Evolutionary conservation across 2,113 vertebrate genomes (phyloP), one percentile per base, ranked within the genome.

Genomic region (Pseudonaja textilis): DNA sequence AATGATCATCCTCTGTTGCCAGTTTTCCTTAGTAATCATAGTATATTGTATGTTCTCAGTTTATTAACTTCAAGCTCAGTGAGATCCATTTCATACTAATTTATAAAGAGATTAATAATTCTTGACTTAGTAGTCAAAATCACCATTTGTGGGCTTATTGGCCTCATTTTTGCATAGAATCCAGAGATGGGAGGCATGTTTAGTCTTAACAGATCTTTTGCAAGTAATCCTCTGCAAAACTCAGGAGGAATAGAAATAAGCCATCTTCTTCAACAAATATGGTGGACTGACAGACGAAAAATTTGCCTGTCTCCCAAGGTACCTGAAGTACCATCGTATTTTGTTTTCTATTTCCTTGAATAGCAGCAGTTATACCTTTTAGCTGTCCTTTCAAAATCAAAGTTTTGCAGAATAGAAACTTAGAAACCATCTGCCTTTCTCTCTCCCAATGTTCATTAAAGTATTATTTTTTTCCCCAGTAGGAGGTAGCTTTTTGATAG

Each of bases 41-140:
- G 91, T 92, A 61, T 89, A 92, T 47, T 47, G 47, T 47, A 92
- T 95, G 18, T 90, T 90, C 90, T 0, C 95, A 94, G 95, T 18
- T 50, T 92, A 92, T 96, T 54, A 61, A 64, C 23, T 91, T 95
- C 14, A 93, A 96, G 96, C 18, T 56, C 91, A 93, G 88, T 59
- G 91, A 34, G 93, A 14, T 81, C 93, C 86, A 90, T 93, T 92
- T 47, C 87, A 6, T 95, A 87, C 92, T 92, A 92, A 87, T 92
- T 91, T 89, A 89, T 90, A 91, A 55, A 22, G 29, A 39, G 89
- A 52, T 74, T 47, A 4, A 69, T 42, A 74, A 69, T 39, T 74
- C 23, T 85, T 91, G 74, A 6, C 52, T 85, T 45, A 85, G 2
- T 85, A 85, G 6, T 39, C 64, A 81, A 25, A 39, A 50, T 34